phyloP scores from a whole-genome alignment of 2,888 invertebrate species.

The Aspidapion aeneum region DNA sequence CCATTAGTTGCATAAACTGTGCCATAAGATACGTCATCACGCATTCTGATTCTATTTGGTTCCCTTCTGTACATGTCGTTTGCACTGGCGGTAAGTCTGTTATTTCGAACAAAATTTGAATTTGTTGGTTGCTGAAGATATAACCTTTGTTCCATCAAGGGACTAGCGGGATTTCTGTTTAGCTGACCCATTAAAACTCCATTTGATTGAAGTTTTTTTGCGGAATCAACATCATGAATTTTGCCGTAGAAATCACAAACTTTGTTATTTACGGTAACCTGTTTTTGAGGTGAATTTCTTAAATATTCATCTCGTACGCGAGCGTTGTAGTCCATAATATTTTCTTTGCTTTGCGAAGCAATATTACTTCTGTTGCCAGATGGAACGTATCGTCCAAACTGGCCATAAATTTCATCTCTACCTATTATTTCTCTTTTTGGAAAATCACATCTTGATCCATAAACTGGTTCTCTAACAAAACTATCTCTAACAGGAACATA shows the following conservation, averaged over 20 bases:
- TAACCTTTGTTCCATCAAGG: constrained; percentile 25
- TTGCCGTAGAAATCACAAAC: constrained; percentile 48
- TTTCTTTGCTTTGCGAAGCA: constrained; percentile 23
- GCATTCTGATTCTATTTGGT: constrained; percentile 14
- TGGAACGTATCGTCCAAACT: constrained; percentile 30
- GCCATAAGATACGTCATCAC: constrained; percentile 16
- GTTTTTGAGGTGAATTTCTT: constrained; percentile 19
- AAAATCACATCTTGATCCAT: constrained; percentile 3
- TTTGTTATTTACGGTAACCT: constrained; percentile 42
- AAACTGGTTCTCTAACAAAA: constrained; percentile 4
- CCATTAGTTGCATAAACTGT: constrained; percentile 11
- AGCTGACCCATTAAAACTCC: constrained; percentile 46
- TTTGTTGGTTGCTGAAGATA: constrained; percentile 27
- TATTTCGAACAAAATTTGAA: constrained; percentile 43
- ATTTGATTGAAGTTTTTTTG: constrained; percentile 20
- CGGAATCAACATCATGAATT: constrained; percentile 42
- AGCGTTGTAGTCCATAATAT: constrained; percentile 27
- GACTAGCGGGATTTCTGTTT: constrained; percentile 31
- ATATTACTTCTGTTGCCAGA: constrained; percentile 23
- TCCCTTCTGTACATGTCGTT: constrained; percentile 43
- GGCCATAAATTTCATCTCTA: constrained; percentile 33
- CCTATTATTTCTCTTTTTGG: constrained; percentile 31
- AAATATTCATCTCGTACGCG: constrained; percentile 31
- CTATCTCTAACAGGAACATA: constrained; percentile 5
- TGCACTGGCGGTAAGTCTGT: constrained; percentile 45